Base-by-base conservation (phyloP, 1,140 invertebrate genomes). In the Heliconius melpomene region DNA sequence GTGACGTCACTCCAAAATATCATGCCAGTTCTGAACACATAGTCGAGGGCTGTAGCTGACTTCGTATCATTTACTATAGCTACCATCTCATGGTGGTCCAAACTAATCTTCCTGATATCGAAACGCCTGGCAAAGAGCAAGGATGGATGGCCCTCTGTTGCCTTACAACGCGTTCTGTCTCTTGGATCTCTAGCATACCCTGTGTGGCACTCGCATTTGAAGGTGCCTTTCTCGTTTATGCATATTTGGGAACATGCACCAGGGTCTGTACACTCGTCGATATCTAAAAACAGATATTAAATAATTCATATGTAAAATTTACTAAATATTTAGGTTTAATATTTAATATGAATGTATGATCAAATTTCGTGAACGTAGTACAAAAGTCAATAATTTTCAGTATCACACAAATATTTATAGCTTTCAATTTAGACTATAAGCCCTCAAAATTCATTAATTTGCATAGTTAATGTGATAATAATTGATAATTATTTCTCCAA, bases 1-100 rank as follows among this genome's bases (percentile, higher is more conserved):
- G 96, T 96, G 40, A 98, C 97, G 95, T 99, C 98, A 89, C 98
- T 98, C 98, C 98, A 99, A 88, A 98, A 99, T 74, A 99, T 97
- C 96, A 98, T 98, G 74, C 98, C 97, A 7, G 97, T 98, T 79
- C 97, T 95, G 92, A 98, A 98, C 3, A 98, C 97, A 88, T 98
- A 98, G 90, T 99, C 98, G 5, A 99, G 91, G 0, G 97, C 98
- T 1, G 98, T 97, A 1, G 98, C 97, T 79, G 97, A 97, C 87
- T 98, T 97, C 0, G 98, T 98, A 81, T 97, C 96, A 83, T 98
- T 98, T 3, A 98, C 97, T 79, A 98, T 97, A 5, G 96, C 96
- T 5, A 98, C 98, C 96, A 98, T 98, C 94, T 98, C 97, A 92
- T 97, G 97, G 88, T 98, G 97, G 86, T 98, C 98, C 13, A 98